phyloP scores from a whole-genome alignment of 1,140 invertebrate genomes.

The Bombus huntii region DNA sequence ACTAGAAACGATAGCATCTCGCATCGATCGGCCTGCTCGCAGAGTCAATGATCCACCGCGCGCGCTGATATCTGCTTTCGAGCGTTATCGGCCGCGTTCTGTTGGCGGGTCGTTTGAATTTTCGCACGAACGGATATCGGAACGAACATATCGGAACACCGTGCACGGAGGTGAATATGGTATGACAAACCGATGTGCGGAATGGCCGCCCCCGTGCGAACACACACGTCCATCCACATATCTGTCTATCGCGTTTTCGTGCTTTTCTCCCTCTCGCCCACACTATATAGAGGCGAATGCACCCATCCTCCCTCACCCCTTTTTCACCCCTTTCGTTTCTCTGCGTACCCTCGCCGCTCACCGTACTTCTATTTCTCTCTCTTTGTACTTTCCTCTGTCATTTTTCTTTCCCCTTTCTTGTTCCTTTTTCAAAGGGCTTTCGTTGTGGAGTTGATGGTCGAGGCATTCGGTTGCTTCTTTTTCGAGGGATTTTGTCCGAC shows the following conservation, averaged over 20 bases:
- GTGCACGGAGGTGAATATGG: conserved; percentile 43
- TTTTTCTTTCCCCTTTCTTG: background rate
- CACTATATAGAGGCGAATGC: background rate
- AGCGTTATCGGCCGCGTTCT: conserved; percentile 64
- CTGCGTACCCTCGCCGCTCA: background rate
- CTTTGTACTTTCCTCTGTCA: background rate
- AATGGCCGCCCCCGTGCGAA: conserved; percentile 13
- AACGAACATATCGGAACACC: conserved; percentile 47
- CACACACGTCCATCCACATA: conserved; percentile 27
- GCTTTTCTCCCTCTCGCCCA: background rate
- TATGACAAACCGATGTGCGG: conserved; percentile 45
- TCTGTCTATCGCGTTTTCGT: conserved; percentile 31
- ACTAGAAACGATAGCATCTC: conserved; percentile 52
- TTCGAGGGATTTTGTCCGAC: background rate
- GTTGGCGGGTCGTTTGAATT: conserved; percentile 75
- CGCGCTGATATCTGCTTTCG: conserved; percentile 61
- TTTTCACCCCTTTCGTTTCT: background rate
- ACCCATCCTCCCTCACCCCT: background rate
- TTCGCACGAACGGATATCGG: conserved; percentile 75
- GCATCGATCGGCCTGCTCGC: conserved; percentile 49
- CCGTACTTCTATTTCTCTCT: background rate
- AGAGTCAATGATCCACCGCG: conserved; percentile 55
- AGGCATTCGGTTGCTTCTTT: background rate
- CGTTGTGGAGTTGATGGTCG: background rate
- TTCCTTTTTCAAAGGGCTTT: background rate